Evolutionary conservation across 1,140 invertebrate species (phyloP).

Genomic region (Ladona fulva): DNA sequence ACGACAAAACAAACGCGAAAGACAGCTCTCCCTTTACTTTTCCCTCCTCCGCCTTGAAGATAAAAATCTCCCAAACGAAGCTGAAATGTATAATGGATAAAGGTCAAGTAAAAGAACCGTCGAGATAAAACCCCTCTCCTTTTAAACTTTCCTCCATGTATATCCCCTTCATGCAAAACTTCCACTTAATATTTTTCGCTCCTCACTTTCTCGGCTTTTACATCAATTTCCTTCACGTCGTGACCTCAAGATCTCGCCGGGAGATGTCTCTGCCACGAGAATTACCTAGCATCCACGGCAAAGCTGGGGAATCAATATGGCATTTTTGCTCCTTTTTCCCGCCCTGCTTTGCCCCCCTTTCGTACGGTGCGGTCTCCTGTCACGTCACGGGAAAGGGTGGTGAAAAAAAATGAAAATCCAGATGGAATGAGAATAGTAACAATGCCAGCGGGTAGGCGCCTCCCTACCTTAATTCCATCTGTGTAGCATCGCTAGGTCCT

Average conservation of each 20-base stretch:
- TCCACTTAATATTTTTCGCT: not conserved
- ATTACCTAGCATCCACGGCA: not conserved
- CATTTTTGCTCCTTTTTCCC: not conserved
- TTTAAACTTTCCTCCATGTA: too few relatives aligned
- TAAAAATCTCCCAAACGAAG: not conserved
- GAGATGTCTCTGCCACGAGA: not conserved
- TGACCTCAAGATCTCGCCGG: constrained; percentile 4
- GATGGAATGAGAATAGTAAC: not conserved
- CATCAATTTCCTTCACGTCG: not conserved
- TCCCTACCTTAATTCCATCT: not conserved
- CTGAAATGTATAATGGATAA: not conserved
- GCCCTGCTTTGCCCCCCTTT: not conserved
- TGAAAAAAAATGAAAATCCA: not conserved
- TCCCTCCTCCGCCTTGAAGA: not conserved
- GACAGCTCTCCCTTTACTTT: not conserved
- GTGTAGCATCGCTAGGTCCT: not conserved
- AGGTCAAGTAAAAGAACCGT: not conserved
- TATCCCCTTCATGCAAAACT: not conserved
- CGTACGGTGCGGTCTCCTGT: not conserved
- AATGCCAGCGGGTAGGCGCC: not conserved
- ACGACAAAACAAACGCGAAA: not conserved
- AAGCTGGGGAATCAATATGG: not conserved
- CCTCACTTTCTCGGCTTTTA: not conserved
- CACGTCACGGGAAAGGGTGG: not conserved
- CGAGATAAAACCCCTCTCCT: not conserved